phyloP scores from a whole-genome alignment of 2,797 vertebrate genomes.

The Phalloptychus januarius region DNA sequence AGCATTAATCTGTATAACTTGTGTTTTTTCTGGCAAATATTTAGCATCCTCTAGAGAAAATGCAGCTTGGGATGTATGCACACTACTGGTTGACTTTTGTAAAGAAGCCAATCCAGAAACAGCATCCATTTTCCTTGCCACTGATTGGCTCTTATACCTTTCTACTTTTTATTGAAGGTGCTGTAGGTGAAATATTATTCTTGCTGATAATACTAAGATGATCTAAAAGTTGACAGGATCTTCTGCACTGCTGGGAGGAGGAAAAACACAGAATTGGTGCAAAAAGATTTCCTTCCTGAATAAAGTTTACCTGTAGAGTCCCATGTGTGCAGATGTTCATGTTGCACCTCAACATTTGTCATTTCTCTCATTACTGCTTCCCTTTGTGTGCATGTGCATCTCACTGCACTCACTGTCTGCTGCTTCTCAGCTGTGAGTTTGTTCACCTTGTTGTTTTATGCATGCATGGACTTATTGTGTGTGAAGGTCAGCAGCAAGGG shows the following conservation, averaged over 20 bases:
- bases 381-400: constrained; percentile 28
- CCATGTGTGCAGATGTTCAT: constrained; percentile 18
- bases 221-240: not conserved
- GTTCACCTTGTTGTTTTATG: constrained; percentile 28
- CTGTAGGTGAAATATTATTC: not conserved
- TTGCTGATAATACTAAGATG: not conserved
- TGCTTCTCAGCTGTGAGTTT: constrained; percentile 34
- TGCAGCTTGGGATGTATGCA: no score
- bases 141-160: not conserved
- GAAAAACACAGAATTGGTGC: not conserved
- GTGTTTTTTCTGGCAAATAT: no score
- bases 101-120: no score
- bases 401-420: constrained; percentile 35
- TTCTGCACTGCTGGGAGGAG: not conserved
- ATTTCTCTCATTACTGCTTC: constrained; percentile 29
- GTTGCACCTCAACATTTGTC: constrained; percentile 20
- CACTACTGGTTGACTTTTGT: no score
- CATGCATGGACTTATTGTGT: constrained; percentile 24
- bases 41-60: not conserved
- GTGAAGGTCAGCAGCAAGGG: constrained; percentile 47
- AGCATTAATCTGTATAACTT: no score
- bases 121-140: no score
- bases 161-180: not conserved
- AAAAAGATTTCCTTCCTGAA: not conserved
- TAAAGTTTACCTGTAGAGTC: not conserved